phyloP scores from a whole-genome alignment of 64 coral and sea anemone species.

The Montipora sp. region DNA sequence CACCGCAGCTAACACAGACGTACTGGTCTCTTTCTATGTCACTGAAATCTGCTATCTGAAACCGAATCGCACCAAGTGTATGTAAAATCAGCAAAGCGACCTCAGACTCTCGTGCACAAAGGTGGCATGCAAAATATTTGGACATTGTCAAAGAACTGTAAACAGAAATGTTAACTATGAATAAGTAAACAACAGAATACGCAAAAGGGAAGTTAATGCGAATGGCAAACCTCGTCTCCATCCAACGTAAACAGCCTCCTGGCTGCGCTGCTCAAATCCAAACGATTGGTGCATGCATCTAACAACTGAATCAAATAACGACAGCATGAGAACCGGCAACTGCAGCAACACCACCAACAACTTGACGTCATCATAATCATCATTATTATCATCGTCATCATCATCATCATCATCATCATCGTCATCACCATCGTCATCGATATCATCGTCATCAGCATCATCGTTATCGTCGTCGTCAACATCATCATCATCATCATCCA shows the following conservation, averaged over 20 bases:
- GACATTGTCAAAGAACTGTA: too few species aligned
- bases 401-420: neutral
- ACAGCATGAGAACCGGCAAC: neutral
- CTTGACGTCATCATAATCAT: neutral
- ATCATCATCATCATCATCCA: neutral
- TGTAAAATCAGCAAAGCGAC: neutral
- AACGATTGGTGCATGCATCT: slow-evolving; percentile 80
- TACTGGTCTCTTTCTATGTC: slow-evolving; percentile 71
- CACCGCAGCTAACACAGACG: slow-evolving; percentile 84
- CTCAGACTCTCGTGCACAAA: too few species aligned
- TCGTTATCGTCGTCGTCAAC: neutral
- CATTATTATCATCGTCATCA: neutral
- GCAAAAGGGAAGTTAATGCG: neutral
- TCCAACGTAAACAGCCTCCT: slow-evolving; percentile 78
- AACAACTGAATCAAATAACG: slow-evolving; percentile 64
- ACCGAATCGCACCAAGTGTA: neutral
- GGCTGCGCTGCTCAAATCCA: slow-evolving; percentile 85
- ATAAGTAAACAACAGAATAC: neutral
- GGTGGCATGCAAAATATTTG: too few species aligned
- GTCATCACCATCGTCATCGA: neutral
- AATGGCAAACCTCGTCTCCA: slow-evolving; percentile 73
- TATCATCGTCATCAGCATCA: neutral
- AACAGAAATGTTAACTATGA: neutral
- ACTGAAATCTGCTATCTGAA: slow-evolving; percentile 66
- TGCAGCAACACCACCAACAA: neutral